A percentile compares a stretch with the other conserved stretches of the same genome.
phyloP scores from a whole-genome alignment of 2,888 invertebrate genomes.

The Odontomyia ornata region DNA sequence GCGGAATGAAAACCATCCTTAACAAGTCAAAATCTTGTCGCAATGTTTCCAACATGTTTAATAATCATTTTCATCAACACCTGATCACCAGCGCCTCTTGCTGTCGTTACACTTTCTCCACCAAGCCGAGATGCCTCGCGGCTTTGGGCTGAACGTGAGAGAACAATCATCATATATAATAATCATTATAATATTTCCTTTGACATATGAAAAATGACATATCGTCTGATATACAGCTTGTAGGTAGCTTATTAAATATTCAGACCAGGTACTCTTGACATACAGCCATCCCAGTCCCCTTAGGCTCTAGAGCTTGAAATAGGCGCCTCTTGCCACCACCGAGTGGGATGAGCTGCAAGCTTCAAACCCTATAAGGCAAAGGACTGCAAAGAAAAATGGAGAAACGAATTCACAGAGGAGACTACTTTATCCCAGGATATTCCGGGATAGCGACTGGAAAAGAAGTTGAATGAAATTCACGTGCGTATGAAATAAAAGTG shows the following conservation, averaged over 20 bases:
- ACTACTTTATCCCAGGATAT: conserved; percentile 28
- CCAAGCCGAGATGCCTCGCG: background rate
- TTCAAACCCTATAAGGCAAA: background rate
- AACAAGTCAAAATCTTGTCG: no score
- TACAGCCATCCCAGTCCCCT: conserved; percentile 32
- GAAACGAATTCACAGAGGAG: background rate
- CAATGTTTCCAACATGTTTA: no score
- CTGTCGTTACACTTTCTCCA: background rate
- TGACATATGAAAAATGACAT: conserved; percentile 50
- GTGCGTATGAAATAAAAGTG: conserved; percentile 19
- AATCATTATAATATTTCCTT: conserved; percentile 49
- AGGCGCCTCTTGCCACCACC: background rate
- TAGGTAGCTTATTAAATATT: conserved; percentile 48
- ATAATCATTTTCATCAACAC: conserved; percentile 19
- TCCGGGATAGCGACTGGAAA: background rate
- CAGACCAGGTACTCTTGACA: conserved; percentile 48
- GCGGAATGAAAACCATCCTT: no score
- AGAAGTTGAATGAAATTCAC: conserved; percentile 3
- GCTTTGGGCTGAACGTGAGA: conserved; percentile 10
- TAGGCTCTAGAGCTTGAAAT: background rate
- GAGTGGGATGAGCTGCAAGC: background rate
- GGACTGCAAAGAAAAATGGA: background rate
- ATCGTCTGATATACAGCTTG: conserved; percentile 43
- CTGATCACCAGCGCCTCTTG: conserved; percentile 15
- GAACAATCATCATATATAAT: conserved; percentile 49